Evolutionary conservation across 2,888 invertebrate species (phyloP), one percentile per base, ranked within the genome.

Genomic region (Sinotaia quadrata): DNA sequence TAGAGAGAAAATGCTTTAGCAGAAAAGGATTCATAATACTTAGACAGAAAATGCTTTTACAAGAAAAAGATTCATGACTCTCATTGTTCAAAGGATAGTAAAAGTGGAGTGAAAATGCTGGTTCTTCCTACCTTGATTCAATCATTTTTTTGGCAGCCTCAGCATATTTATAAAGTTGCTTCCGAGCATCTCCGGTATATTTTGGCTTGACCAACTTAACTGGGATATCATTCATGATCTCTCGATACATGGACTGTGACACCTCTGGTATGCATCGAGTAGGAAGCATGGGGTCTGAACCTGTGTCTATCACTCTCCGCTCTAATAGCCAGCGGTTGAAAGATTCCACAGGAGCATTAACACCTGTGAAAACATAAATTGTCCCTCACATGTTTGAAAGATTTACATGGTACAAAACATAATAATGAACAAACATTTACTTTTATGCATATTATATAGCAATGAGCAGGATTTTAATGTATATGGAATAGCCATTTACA

Each of bases 191-290:
- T 0, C 95, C 95, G 3, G 96, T 95, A 85, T 95, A 97, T 89
- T 97, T 96, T 10, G 97, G 97, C 87, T 96, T 93, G n/a, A 95
- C 92, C 71, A 98, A 91, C 89, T 96, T 97, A 71, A 98, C 95
- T 12, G 98, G 98, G 86, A 98, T 96, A 89, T 98, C 97, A 89
- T 96, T 95, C 96, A 98, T 97, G 65, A 98, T 96, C 90, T 98
- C 98, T 76, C 95, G 93, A 89, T 96, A 96, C 97, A 98, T 96
- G 1, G 95, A 94, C 85, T 93, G 92, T 5, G 97, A 97, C 80
- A 98, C 93, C 89, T 97, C 97, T 1, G 95, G 94, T 79, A 93
- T 92, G 89, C 97, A 97, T 87, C 93, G 93, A 87, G 95, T 95
- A 8, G 98, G 97, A 60, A 98, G 89, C 61, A 98, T 88, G 0